Percentiles rank a stretch among this genome's conserved stretches.
phyloP scores from a whole-genome alignment of 2,888 invertebrate genomes.

The Pterostichus madidus region DNA sequence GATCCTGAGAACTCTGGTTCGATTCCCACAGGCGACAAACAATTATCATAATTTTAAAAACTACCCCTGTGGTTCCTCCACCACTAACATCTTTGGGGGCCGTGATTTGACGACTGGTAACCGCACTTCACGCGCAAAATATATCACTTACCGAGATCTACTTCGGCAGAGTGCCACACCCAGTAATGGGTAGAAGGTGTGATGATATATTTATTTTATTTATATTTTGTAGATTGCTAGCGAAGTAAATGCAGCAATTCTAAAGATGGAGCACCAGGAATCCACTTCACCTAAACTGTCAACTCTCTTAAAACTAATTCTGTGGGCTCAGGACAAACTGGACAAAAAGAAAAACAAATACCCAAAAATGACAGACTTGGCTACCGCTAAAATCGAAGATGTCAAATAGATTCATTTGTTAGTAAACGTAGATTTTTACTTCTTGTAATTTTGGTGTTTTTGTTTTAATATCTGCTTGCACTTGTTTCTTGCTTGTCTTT shows the following conservation, averaged over 20 bases:
- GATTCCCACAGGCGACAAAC: too few species aligned
- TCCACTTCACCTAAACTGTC: constrained; percentile 95
- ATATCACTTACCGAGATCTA: too few species aligned
- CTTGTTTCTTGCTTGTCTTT: background rate
- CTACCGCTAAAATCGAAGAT: constrained; percentile 89
- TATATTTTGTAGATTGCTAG: constrained; percentile 92
- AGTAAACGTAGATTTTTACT: constrained; percentile 60
- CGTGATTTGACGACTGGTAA: too few species aligned
- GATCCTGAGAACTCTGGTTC: too few species aligned
- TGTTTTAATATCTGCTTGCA: constrained; percentile 68
- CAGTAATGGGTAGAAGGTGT: too few species aligned
- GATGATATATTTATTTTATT: too few species aligned
- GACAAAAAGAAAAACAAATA: constrained; percentile 97
- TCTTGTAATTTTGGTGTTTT: constrained; percentile 67
- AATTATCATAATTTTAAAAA: too few species aligned
- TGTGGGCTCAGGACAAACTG: constrained; percentile 97
- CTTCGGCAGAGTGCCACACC: too few species aligned
- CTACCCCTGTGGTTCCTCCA: too few species aligned
- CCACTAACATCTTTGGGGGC: too few species aligned
- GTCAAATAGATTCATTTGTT: constrained; percentile 77
- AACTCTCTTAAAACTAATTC: constrained; percentile 92
- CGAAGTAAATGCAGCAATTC: constrained; percentile 97
- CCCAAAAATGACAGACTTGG: constrained; percentile 96
- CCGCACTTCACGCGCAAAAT: too few species aligned
- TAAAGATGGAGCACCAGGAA: constrained; percentile 95